Base-by-base conservation (phyloP, 2,113 vertebrate species). In the Microtus ochrogaster region DNA sequence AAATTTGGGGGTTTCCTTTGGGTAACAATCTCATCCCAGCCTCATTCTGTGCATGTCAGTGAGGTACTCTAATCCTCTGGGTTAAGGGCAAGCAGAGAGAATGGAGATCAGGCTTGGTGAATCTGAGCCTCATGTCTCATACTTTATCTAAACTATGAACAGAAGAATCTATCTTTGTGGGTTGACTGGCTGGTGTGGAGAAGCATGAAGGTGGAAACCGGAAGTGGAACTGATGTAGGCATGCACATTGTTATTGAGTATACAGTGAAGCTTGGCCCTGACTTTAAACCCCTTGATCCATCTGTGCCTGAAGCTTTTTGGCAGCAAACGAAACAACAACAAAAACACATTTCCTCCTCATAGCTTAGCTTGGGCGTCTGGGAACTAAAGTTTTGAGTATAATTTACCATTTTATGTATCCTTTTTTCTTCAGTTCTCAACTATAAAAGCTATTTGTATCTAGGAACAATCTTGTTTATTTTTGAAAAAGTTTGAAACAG, bases 251-350 rank as follows among this genome's bases (percentile, higher is more conserved):
- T 8, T 39, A 17, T 17, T 24, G 7, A 58, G 58, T n/a, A 2
- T 7, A 58, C 39, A 73, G 26, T 86, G 30, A 91, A 58, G 85
- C 30, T 49, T 49, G n/a, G 13, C 77, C 21, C 76, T 30, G 10
- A 44, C 7, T 7, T 85, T 66, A 17, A 77, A 28, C 9, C 74
- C 36, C 22, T 87, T 10, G 24, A 39, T 77, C 36, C 13, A 30
- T 33, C 74, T 85, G 5, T 72, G 16, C 26, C 58, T 90, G 76
- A 95, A 94, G 39, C 22, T 79, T 84, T 81, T 72, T 11, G 77
- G 16, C n/a, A 73, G 47, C 68, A 88, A 33, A 19, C 4, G 3
- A 24, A 55, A 55, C 16, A 74, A 41, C 41, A 63, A 16, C 58
- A 58, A 30, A 26, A 83, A 41, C 7, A n/a, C 19, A n/a, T 78